Evolutionary conservation across 2,113 vertebrate genomes (phyloP).

Genomic region (Chauna torquata): DNA sequence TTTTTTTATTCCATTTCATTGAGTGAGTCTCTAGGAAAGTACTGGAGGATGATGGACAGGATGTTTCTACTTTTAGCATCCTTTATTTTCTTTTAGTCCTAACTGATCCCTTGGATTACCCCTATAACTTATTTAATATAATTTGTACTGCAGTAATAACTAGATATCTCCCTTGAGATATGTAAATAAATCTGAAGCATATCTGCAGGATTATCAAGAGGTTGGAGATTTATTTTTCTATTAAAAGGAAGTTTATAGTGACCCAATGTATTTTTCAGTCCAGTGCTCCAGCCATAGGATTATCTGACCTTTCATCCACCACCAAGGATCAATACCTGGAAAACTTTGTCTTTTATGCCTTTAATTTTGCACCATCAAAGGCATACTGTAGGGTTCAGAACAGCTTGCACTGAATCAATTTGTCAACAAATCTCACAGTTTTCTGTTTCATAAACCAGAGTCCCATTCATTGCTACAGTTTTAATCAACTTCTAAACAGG

Average conservation of each 20-base stretch:
- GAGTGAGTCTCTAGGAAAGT: neutral
- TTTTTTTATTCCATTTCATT: neutral
- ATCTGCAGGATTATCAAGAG: neutral
- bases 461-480: no score
- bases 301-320: neutral
- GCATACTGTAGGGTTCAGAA: neutral
- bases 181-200: neutral
- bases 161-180: neutral
- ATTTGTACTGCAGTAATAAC: neutral
- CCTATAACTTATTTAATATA: neutral
- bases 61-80: neutral
- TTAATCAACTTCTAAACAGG: neutral
- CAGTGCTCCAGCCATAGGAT: neutral
- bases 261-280: fast-evolving
- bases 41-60: neutral
- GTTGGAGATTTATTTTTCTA: neutral
- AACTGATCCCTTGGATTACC: neutral
- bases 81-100: neutral
- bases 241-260: neutral
- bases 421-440: neutral
- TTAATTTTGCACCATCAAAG: neutral
- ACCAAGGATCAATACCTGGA: neutral
- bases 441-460: neutral
- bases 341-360: neutral
- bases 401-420: neutral